phyloP scores from a whole-genome alignment of 1,140 invertebrate species.

The Trachymyrmex septentrionalis region DNA sequence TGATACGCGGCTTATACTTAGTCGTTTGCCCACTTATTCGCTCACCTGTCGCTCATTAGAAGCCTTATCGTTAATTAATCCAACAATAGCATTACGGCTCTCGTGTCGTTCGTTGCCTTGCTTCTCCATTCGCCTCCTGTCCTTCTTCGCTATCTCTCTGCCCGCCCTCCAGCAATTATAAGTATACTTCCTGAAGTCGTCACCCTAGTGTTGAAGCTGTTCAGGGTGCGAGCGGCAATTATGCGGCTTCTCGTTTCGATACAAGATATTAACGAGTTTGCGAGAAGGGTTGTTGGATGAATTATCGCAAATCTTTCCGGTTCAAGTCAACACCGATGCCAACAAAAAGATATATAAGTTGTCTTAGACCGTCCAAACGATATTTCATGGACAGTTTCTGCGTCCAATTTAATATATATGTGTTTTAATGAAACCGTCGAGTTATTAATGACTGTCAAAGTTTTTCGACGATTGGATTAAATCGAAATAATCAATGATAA shows the following conservation, averaged over 20 bases:
- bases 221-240: conserved; percentile 66
- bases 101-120: conserved; percentile 83
- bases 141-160: background rate
- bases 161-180: conserved; percentile 67
- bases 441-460: background rate
- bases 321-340: conserved; percentile 21
- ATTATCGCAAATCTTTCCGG: conserved; percentile 54
- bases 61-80: conserved; percentile 87
- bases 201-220: conserved; percentile 65
- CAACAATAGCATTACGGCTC: conserved; percentile 85
- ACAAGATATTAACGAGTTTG: conserved; percentile 58
- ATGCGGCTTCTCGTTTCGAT: conserved; percentile 60
- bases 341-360: conserved; percentile 15
- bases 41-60: conserved; percentile 87
- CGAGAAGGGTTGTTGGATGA: background rate
- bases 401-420: background rate
- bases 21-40: conserved; percentile 65
- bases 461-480: background rate
- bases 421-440: background rate
- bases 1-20: conserved; percentile 21
- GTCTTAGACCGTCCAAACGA: background rate
- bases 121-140: conserved; percentile 38
- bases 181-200: conserved; percentile 77
- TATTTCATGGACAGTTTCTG: conserved; percentile 10
- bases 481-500: background rate